phyloP scores from a whole-genome alignment of 2,113 vertebrate genomes.

The Grus americana region DNA sequence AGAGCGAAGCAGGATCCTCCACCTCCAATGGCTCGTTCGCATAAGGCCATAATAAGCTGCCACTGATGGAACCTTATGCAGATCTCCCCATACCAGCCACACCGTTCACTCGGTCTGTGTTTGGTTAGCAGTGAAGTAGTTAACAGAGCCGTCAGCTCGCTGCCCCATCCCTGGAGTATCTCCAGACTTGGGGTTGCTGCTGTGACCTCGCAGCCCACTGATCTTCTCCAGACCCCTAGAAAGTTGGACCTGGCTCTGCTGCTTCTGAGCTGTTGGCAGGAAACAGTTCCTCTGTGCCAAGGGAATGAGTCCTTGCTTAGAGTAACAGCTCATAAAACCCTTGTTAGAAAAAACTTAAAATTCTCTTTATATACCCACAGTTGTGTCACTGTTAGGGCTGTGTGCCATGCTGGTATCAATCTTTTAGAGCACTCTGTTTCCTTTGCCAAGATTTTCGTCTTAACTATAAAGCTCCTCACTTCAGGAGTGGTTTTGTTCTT shows the following conservation, averaged over 20 bases:
- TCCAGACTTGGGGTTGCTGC: neutral
- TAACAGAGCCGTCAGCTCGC: neutral
- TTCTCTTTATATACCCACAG: neutral
- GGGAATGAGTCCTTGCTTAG: neutral
- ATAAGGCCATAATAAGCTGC: neutral
- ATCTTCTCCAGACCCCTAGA: neutral
- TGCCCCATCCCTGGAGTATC: neutral
- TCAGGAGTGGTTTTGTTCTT: neutral
- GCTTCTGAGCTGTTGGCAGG: neutral
- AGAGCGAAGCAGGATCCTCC: neutral
- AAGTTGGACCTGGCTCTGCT: neutral
- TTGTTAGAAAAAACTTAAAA: neutral
- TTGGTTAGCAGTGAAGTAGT: neutral
- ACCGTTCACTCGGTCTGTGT: accelerated
- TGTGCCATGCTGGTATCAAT: neutral
- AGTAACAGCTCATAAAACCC: neutral
- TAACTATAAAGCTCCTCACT: neutral
- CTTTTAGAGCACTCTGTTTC: neutral
- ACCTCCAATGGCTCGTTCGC: neutral
- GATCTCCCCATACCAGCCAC: neutral
- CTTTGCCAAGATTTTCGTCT: neutral
- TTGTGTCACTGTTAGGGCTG: neutral
- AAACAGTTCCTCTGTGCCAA: neutral
- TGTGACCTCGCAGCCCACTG: neutral
- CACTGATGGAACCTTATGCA: neutral